Conservation (phyloP, 2,797 vertebrate species). For the Artibeus lituratus region DNA sequence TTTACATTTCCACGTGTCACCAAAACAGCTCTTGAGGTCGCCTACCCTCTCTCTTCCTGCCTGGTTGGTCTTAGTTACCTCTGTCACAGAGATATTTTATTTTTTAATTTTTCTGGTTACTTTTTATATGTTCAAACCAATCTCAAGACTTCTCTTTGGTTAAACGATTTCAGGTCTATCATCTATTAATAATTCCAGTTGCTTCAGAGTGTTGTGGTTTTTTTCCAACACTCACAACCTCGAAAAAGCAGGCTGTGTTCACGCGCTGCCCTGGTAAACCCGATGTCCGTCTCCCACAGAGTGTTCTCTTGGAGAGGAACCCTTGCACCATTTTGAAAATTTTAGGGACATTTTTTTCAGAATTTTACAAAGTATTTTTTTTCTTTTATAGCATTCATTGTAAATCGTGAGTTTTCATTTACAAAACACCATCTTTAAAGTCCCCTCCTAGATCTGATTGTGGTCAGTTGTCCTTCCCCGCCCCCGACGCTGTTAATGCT, state of each 20-base stretch:
- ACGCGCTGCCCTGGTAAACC: accelerated
- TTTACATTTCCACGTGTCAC: not conserved
- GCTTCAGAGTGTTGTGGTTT: not conserved
- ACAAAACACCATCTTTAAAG: not conserved
- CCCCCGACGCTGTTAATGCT: not conserved
- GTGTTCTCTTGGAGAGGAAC: not conserved
- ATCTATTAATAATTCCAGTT: not conserved
- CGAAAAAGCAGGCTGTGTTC: not conserved
- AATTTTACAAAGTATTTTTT: not conserved
- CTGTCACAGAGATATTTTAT: not conserved
- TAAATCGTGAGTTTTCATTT: not conserved
- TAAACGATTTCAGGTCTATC: not conserved
- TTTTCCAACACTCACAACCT: accelerated
- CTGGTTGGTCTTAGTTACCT: not conserved
- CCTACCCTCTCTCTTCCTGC: not conserved
- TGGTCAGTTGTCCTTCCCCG: no score
- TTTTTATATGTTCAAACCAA: not conserved
- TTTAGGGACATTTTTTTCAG: not conserved
- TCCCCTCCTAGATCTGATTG: not conserved
- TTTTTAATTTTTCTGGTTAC: not conserved
- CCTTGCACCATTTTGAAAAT: not conserved
- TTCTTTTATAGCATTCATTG: not conserved
- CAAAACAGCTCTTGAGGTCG: not conserved
- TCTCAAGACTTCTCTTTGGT: not conserved
- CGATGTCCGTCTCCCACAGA: not conserved